Base-by-base conservation (phyloP, 2,888 invertebrate genomes). In the Lycaena phlaeas region DNA sequence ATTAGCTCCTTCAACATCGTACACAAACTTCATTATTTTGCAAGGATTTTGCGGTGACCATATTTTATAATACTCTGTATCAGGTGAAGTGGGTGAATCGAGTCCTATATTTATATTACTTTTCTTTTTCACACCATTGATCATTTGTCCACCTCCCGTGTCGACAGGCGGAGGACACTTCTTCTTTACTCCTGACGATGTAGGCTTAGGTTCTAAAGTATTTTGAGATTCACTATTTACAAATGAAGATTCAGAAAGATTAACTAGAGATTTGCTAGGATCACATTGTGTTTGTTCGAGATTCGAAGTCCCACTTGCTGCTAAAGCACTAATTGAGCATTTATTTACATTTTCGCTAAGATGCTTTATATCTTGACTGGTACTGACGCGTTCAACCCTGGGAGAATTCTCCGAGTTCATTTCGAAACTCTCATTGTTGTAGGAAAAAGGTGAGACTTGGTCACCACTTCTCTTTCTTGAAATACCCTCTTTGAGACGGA, bases 51-150 rank as follows among this genome's bases (percentile, higher is more conserved):
- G 86, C 52, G 88, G 87, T 51, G 88, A 88, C 90, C 90, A 90
- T 60, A 90, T 88, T 60, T 89, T 89, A 65, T 88, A 89, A 64
- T 90, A 90, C 53, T 89, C 89, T 31, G 87, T 87, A 50, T 85
- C 86, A 9, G 87, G 87, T 43, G 86, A 86, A 46, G 85, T 86
- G 0, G 87, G 87, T 44, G 86, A 86, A 60, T 86, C 86, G 48
- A 82, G 68, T 18, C 75, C 85, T 44, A 76, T 76, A 55, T 84
- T 82, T 29, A 78, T 64, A 57, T 88, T 87, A 17, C 87, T 77
- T 72, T 90, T 91, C 66, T 89, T 91, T 61, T 90, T 91, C 7
- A 88, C 87, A 26, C 89, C 89, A 52, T 87, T 85, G 36, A 74
- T 55, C 29, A 64, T 50, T 43, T 61, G 60, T 42, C 77, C 75